Evolutionary conservation across 2,113 vertebrate species (phyloP).

Genomic region (Lethenteron reissneri): DNA sequence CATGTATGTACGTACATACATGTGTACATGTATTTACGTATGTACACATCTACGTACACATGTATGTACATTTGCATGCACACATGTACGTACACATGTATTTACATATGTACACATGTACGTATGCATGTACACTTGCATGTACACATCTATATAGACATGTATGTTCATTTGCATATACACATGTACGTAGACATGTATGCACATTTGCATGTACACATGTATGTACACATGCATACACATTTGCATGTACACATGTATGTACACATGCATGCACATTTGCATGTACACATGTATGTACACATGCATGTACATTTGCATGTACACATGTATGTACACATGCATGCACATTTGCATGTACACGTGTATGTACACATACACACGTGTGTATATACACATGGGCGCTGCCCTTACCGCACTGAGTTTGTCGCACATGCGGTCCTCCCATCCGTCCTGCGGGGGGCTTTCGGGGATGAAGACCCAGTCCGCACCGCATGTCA

Average conservation of each 20-base stretch:
- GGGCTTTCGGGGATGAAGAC: constrained; percentile 76
- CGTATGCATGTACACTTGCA: no score
- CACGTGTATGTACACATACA: not conserved
- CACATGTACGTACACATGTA: no score
- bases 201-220: not conserved
- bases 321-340: not conserved
- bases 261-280: not conserved
- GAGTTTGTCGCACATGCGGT: constrained; percentile 52
- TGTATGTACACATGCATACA: not conserved
- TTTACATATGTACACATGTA: no score
- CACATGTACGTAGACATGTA: not conserved
- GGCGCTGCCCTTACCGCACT: constrained; percentile 28
- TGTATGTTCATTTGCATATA: not conserved
- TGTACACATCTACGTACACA: no score
- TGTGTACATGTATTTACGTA: no score
- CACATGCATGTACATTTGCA: not conserved
- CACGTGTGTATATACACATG: not conserved
- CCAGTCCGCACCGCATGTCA: constrained; percentile 81
- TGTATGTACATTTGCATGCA: no score
- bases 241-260: not conserved
- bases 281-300: not conserved
- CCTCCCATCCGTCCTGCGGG: constrained; percentile 61
- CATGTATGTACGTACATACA: no score
- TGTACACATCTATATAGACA: not conserved
- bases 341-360: not conserved